Evolutionary conservation across 1,140 invertebrate genomes (phyloP).

Genomic region (Cotesia glomerata): DNA sequence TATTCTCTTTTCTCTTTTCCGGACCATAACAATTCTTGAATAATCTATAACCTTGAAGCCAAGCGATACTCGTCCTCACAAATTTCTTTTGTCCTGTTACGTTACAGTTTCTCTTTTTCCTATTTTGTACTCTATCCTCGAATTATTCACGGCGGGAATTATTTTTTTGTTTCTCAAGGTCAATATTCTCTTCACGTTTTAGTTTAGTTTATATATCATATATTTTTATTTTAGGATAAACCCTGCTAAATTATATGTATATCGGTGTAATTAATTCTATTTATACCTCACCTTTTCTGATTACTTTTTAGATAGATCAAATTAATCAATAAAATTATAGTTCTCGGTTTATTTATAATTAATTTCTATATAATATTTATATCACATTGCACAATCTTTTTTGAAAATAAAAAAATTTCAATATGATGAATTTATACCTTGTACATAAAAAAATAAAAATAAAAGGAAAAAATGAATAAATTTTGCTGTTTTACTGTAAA

Average conservation of each 20-base stretch:
- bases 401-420: too few relatives aligned
- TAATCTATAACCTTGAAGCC: slow-evolving; percentile 20
- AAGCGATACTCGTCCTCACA: neutral
- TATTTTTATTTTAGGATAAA: neutral
- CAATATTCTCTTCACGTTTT: slow-evolving; percentile 11
- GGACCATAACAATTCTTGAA: neutral
- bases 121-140: slow-evolving; percentile 12
- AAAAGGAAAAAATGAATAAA: neutral
- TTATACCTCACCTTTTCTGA: too few relatives aligned
- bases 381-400: too few relatives aligned
- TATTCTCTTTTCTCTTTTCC: neutral
- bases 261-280: too few relatives aligned
- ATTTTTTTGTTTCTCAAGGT: slow-evolving; percentile 17
- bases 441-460: too few relatives aligned
- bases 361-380: too few relatives aligned
- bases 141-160: slow-evolving; percentile 33
- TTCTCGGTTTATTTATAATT: too few relatives aligned
- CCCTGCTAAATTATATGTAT: too few relatives aligned
- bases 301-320: too few relatives aligned
- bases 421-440: too few relatives aligned
- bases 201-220: slow-evolving; percentile 12
- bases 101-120: neutral
- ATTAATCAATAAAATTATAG: too few relatives aligned
- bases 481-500: neutral
- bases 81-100: neutral